These are phyloP conservation scores for Erpobdella octoculata DNA, from an alignment of 2,888 invertebrate species.

Conservation along the genomic window DNA sequence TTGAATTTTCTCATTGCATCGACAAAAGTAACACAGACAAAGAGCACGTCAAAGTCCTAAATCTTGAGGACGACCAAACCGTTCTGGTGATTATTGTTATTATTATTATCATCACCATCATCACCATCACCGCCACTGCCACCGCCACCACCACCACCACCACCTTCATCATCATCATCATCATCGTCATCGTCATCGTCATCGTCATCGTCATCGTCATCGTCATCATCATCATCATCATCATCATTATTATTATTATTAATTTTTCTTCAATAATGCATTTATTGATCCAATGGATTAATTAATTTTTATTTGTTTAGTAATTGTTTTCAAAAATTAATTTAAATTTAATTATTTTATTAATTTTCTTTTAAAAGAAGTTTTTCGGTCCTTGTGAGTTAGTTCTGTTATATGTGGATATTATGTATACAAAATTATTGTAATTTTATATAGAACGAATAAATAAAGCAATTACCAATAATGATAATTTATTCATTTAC, in stretches of 20 bases:
- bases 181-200: not conserved
- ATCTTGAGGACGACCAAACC: not conserved
- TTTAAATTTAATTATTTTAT: not conserved
- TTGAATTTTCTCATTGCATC: too few species aligned
- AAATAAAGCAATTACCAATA: too few species aligned
- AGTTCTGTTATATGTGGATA: too few species aligned
- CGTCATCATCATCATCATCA: not conserved
- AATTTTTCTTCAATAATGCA: not conserved
- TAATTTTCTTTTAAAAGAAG: too few species aligned
- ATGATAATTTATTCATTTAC: too few species aligned
- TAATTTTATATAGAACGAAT: too few species aligned
- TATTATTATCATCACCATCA: too few species aligned
- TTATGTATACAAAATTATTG: too few species aligned
- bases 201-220: not conserved
- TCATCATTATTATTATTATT: not conserved
- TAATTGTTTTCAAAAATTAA: not conserved
- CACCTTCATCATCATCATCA: conserved; percentile 8
- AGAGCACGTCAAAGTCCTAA: not conserved
- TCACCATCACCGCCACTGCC: too few species aligned
- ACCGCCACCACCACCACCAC: not conserved
- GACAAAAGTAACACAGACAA: not conserved
- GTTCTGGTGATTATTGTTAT: too few species aligned
- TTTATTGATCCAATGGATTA: too few species aligned
- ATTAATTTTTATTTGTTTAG: conserved; percentile 5
- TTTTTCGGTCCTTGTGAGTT: too few species aligned